phyloP scores from a whole-genome alignment of 2,113 vertebrate species.

The Polypterus bichir region DNA sequence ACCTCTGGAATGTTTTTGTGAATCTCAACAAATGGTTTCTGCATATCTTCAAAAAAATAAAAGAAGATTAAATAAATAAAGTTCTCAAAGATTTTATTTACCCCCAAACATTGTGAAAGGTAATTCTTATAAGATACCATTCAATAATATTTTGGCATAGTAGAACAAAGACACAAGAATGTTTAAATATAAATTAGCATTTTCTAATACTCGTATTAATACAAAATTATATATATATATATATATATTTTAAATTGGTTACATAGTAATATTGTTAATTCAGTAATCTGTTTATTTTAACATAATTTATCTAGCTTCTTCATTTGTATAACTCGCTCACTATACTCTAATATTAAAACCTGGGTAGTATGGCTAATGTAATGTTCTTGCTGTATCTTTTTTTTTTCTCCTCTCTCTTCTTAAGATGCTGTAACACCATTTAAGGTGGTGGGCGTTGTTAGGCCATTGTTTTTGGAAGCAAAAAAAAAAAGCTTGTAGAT shows the following conservation, averaged over 20 bases:
- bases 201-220: no score
- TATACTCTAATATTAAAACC: conserved; percentile 12
- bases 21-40: conserved; percentile 71
- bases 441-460: conserved; percentile 51
- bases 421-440: conserved; percentile 31
- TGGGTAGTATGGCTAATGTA: not conserved
- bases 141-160: no score
- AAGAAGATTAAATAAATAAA: no score
- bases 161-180: no score
- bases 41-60: conserved; percentile 59
- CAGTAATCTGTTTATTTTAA: conserved; percentile 24
- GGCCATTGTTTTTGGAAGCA: conserved; percentile 51
- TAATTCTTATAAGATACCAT: no score
- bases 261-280: conserved; percentile 32
- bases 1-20: conserved; percentile 51
- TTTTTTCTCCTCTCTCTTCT: conserved; percentile 29
- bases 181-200: no score
- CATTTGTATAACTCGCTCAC: conserved; percentile 30
- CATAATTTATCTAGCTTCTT: conserved; percentile 26
- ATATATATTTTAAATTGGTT: not conserved
- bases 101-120: no score
- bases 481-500: conserved; percentile 57
- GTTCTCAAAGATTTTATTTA: no score
- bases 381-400: not conserved
- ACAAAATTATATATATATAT: no score